These are phyloP conservation scores for Choreutis nemorana DNA, from an alignment of 2,888 invertebrate genomes.

Conservation along the genomic window DNA sequence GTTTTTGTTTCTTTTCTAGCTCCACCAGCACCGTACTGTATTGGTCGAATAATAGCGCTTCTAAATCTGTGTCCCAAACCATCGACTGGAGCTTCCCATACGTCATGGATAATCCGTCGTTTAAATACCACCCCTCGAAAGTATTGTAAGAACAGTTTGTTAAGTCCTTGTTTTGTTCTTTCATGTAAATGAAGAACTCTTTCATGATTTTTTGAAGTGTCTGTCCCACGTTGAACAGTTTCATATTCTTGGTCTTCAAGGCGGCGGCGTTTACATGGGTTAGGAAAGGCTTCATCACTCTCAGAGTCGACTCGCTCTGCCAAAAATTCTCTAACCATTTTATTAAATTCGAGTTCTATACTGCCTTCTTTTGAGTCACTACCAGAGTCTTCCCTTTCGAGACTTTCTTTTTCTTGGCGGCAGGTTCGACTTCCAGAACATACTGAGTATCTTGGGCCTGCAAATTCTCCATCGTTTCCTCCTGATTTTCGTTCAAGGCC, in stretches of 20 bases:
- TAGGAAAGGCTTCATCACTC: constrained; percentile 3
- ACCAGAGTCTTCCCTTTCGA: neutral
- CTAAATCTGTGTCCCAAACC: constrained; percentile 7
- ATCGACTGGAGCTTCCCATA: constrained; percentile 9
- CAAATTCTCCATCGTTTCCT: neutral
- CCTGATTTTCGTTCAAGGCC: neutral
- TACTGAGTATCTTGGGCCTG: too few species aligned
- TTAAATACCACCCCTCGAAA: constrained; percentile 7
- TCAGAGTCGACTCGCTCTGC: constrained; percentile 6
- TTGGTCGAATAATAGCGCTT: neutral
- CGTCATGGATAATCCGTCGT: constrained; percentile 9
- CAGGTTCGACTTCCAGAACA: neutral
- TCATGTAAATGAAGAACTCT: constrained; percentile 1
- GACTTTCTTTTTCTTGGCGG: neutral
- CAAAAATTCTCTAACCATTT: constrained; percentile 9
- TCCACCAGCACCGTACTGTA: neutral
- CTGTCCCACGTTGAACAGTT: constrained; percentile 2
- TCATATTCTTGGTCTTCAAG: constrained; percentile 2
- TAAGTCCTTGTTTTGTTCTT: neutral
- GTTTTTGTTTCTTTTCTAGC: constrained; percentile 1
- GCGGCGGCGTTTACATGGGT: neutral
- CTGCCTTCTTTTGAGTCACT: too few species aligned
- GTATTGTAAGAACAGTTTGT: constrained; percentile 2
- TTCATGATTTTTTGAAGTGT: constrained; percentile 4
- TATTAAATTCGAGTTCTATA: too few species aligned